Base-by-base conservation (phyloP, 2,113 vertebrate genomes). In the Bostrychus sinensis region DNA sequence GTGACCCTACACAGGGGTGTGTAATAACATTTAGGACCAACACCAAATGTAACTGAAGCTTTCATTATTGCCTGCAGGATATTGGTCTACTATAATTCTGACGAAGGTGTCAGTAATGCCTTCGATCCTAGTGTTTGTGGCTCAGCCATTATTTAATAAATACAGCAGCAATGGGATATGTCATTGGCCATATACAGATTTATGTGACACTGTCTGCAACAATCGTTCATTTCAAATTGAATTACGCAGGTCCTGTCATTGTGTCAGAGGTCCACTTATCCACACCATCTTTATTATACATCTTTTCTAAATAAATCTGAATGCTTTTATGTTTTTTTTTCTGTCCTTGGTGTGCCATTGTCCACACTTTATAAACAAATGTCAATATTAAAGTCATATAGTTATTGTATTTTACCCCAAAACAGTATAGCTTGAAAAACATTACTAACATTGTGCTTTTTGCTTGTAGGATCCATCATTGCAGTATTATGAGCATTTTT, bases 71-170 rank as follows among this genome's bases (percentile, higher is more conserved):
- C 56, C 72, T 58, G 55, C 2, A 19, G 34, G 36, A 71, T 66
- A 66, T 81, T 50, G 75, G 32, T 45, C 30, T 58, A 14, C 37
- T 1, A n/a, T 62, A 45, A 46, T 58, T 12, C 50, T 64, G 72
- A 63, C 56, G 48, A 3, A 75, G 78, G 69, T 83, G 66, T 72
- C 63, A 70, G 70, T 72, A 61, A 82, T 80, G 66, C 36, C 30
- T 58, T 34, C 39, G 62, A 5, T 43, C 38, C 26, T 28, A 64
- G 38, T 71, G 56, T 60, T 64, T 53, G 70, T 38, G 65, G 16
- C 75, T 59, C 54, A 26, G 72, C 42, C 59, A 51, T 82, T 75
- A 89, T 77, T 61, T 3, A 77, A 88, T 88, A 81, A 65, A 75
- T 59, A n/a, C n/a, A n/a, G 71, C 37, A 56, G 39, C 80, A 76